phyloP scores from a whole-genome alignment of 2,888 invertebrate species.

The Ophraella communa region DNA sequence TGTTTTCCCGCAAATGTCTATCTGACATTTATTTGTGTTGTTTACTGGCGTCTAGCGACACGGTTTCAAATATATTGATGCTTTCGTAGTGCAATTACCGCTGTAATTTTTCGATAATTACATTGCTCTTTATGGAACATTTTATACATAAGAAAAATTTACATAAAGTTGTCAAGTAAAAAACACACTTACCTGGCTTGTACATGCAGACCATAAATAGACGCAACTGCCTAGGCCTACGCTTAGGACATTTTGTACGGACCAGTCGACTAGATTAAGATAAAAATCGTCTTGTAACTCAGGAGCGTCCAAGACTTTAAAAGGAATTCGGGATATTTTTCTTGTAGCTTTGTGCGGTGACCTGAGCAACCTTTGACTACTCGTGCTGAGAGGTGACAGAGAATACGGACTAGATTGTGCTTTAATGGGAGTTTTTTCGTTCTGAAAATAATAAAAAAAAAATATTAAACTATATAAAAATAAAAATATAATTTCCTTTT shows the following conservation, averaged over 20 bases:
- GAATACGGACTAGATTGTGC: constrained; percentile 89
- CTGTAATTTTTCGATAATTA: too few relatives aligned
- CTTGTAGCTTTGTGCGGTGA: constrained; percentile 97
- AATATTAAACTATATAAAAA: too few relatives aligned
- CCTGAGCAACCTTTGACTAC: constrained; percentile 91
- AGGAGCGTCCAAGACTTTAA: constrained; percentile 94
- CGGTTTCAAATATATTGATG: too few relatives aligned
- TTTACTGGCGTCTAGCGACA: too few relatives aligned
- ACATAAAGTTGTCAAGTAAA: too few relatives aligned
- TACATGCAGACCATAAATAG: constrained; percentile 98
- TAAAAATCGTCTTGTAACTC: constrained; percentile 99
- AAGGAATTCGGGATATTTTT: constrained; percentile 98
- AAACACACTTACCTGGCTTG: constrained; percentile 76
- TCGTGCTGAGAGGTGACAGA: constrained; percentile 92
- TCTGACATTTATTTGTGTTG: too few relatives aligned
- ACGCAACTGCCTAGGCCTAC: constrained; percentile 98
- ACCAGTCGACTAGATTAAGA: constrained; percentile 97
- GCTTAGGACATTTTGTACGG: constrained; percentile 96
- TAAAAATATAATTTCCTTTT: too few relatives aligned
- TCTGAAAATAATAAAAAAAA: too few relatives aligned
- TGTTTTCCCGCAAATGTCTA: too few relatives aligned
- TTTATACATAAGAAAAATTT: too few relatives aligned
- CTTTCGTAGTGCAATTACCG: too few relatives aligned
- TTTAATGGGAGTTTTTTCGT: constrained; percentile 66
- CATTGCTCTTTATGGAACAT: too few relatives aligned